phyloP scores from a whole-genome alignment of 2,888 invertebrate genomes.

The Philereme transversata region DNA sequence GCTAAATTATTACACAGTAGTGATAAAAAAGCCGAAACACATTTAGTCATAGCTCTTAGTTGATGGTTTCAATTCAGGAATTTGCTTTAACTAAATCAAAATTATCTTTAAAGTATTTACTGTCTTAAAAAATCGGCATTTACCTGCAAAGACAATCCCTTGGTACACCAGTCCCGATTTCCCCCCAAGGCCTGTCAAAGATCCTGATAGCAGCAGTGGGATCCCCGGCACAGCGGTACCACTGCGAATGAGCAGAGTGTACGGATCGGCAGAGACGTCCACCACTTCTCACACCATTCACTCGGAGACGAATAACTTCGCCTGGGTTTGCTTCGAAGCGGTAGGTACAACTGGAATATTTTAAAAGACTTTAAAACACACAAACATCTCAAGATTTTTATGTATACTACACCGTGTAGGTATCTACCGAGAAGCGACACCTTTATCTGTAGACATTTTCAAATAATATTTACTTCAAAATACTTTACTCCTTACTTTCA shows the following conservation, averaged over 20 bases:
- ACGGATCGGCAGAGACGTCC: constrained; percentile 84
- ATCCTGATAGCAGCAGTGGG: constrained; percentile 88
- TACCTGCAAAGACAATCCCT: constrained; percentile 92
- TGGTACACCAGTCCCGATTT: constrained; percentile 85
- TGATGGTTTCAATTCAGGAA: no score
- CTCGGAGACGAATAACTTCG: constrained; percentile 90
- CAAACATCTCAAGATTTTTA: no score
- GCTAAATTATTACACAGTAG: no score
- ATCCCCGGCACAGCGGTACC: constrained; percentile 88
- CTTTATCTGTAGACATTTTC: no score
- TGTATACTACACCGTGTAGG: no score
- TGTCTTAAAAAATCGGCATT: background rate
- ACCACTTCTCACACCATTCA: constrained; percentile 88
- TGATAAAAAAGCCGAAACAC: no score
- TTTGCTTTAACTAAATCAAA: no score
- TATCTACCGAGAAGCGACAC: no score
- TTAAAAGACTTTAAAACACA: background rate
- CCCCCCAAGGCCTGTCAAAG: constrained; percentile 89
- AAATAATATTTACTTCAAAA: no score
- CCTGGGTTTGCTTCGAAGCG: constrained; percentile 94
- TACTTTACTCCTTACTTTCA: no score
- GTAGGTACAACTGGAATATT: constrained; percentile 88
- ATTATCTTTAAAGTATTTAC: no score
- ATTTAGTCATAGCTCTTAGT: no score
- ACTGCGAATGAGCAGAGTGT: constrained; percentile 86